Evolutionary conservation across 2,113 vertebrate genomes (phyloP).

Genomic region (Silurus meridionalis): DNA sequence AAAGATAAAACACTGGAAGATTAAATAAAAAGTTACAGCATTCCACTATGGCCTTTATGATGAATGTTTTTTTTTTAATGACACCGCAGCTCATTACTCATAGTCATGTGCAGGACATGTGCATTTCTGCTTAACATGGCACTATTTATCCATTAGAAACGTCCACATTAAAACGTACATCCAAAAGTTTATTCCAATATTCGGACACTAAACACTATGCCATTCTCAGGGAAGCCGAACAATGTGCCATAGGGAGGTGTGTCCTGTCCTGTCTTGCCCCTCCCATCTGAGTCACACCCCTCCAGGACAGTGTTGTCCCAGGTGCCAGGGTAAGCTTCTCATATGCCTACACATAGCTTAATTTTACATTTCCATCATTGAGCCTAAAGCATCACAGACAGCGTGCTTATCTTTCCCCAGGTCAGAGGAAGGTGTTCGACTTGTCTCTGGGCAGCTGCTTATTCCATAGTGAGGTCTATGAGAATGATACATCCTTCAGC

Average conservation of each 20-base stretch:
- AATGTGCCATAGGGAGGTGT: constrained; percentile 87
- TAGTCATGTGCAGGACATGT: constrained; percentile 2
- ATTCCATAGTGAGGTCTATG: constrained; percentile 92
- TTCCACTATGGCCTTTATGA: not conserved
- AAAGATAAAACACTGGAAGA: constrained; percentile 14
- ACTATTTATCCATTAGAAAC: not conserved
- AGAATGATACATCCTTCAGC: constrained; percentile 83
- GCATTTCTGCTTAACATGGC: not conserved
- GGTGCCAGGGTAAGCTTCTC: constrained; percentile 83
- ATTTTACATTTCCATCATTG: no score
- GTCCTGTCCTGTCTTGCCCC: constrained; percentile 94
- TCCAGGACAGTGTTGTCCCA: constrained; percentile 89
- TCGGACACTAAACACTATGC: not conserved
- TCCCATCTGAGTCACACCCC: constrained; percentile 87
- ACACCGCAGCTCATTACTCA: constrained; percentile 1
- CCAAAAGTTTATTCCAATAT: no score
- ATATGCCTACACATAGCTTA: constrained; percentile 1
- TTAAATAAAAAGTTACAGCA: not conserved
- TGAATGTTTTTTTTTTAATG: constrained; percentile 13
- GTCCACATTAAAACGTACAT: no score
- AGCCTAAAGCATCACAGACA: not conserved
- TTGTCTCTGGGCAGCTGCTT: constrained; percentile 91
- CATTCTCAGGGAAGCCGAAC: constrained; percentile 84
- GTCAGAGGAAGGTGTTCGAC: constrained; percentile 97
- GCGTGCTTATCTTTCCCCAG: constrained; percentile 62